Conservation (phyloP, 35 echinoderm and acorn worm genomes). For the Apostichopus californicus region DNA sequence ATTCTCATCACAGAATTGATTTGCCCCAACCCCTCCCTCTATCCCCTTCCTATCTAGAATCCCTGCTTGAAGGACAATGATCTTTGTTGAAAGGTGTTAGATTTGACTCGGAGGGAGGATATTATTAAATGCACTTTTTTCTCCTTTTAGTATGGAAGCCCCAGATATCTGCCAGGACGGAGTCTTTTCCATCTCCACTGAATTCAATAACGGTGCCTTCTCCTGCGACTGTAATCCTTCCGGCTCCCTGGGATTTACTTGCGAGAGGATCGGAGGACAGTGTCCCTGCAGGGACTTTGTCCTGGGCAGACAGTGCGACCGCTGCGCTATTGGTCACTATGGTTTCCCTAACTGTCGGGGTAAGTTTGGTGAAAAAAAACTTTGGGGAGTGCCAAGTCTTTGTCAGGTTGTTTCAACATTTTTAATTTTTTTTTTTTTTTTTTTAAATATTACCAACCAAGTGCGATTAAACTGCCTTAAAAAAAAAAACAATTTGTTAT, state of each 20-base stretch:
- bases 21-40: too few relatives aligned
- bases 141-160: slow-evolving; percentile 57
- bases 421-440: too few relatives aligned
- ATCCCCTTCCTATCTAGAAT: too few relatives aligned
- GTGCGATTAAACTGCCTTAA: too few relatives aligned
- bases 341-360: slow-evolving; percentile 80
- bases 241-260: slow-evolving; percentile 75
- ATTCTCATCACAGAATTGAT: too few relatives aligned
- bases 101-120: too few relatives aligned
- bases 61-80: too few relatives aligned
- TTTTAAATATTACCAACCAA: too few relatives aligned
- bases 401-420: not conserved
- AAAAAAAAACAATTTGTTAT: too few relatives aligned
- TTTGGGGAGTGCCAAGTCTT: not conserved
- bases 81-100: too few relatives aligned
- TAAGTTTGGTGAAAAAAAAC: slow-evolving; percentile 12
- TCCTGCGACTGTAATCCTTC: slow-evolving; percentile 75
- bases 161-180: slow-evolving; percentile 80
- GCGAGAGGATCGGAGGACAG: slow-evolving; percentile 85
- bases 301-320: slow-evolving; percentile 74
- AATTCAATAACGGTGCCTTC: slow-evolving; percentile 87
- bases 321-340: slow-evolving; percentile 85
- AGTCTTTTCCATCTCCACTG: slow-evolving; percentile 83
- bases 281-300: slow-evolving; percentile 77
- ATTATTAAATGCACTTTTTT: too few relatives aligned